Base-by-base conservation (phyloP, 2,888 invertebrate genomes). In the Leucozona laternaria region DNA sequence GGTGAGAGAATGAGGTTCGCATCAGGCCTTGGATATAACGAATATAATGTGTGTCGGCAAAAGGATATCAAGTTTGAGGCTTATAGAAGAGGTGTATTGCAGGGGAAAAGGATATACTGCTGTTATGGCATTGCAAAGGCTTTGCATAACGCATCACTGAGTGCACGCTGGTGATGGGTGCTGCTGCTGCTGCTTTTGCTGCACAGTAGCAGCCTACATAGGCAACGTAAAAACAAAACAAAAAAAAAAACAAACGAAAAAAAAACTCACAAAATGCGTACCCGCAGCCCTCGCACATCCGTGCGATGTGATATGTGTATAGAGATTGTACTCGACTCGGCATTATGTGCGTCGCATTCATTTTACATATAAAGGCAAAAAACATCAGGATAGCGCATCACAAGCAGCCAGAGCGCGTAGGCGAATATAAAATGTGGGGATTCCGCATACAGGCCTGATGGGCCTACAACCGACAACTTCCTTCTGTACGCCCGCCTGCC, bases 291-390 rank as follows among this genome's bases (percentile, higher is more conserved):
- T 80, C 77, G 62, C 70, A 82, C 72, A 79, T 79, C 82, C 82
- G 81, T 70, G 66, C 62, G 55, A 73, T 81, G 73, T 20, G 48
- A 68, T 60, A 22, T 68, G 50, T 50, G 66, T 66, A 45, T 17
- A 48, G 28, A 58, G 71, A 75, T 79, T 75, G 48, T 70, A 70
- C 70, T 58, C 71, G 81, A 55, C 55, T 73, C 31, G 71, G 76
- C 68, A 81, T 81, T 86, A 86, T 86, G 77, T 86, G 85, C 85
- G 85, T 86, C 78, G 81, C 73, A 25, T 43, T 86, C 78, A 78
- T 78, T 86, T 62, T 62, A 62, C 62, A 81, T 78, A 86, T 80
- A 86, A 85, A 64, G 79, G 75, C 57, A 43, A 77, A 78, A 86
- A 86, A 73, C 82, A 37, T 40, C 60, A 82, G 82, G 78, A 79